phyloP scores from a whole-genome alignment of 2,797 vertebrate species.

The Sylvilagus floridanus region DNA sequence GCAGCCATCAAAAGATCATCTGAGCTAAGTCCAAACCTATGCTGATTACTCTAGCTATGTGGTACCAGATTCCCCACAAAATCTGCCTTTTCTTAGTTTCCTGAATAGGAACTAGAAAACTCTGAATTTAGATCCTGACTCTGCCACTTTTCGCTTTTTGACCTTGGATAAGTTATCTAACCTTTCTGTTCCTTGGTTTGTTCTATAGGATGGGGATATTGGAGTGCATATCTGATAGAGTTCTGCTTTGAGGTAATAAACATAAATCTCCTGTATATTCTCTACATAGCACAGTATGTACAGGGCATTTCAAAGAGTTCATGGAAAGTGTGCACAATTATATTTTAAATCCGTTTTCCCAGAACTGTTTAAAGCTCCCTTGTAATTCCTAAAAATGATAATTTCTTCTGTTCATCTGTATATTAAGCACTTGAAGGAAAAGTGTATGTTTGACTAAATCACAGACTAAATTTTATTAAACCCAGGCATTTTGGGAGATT shows the following conservation, averaged over 20 bases:
- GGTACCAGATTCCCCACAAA: background rate
- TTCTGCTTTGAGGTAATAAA: background rate
- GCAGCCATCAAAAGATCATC: background rate
- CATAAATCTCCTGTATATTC: background rate
- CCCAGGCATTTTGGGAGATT: background rate
- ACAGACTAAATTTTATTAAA: background rate
- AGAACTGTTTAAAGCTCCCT: no score
- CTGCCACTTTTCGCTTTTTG: background rate
- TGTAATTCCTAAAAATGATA: background rate
- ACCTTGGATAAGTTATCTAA: background rate
- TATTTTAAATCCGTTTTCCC: no score
- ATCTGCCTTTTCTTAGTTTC: background rate
- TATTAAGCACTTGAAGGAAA: slow-evolving; percentile 1
- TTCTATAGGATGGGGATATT: background rate
- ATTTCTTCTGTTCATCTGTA: background rate
- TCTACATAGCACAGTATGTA: background rate
- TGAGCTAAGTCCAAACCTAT: background rate
- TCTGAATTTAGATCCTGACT: background rate
- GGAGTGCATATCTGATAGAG: background rate
- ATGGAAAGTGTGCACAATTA: no score
- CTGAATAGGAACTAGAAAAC: background rate
- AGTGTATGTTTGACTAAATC: background rate
- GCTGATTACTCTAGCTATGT: background rate
- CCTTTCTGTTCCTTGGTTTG: background rate
- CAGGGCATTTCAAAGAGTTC: no score